Base-by-base conservation (phyloP, 2,113 vertebrate genomes). In the Galemys pyrenaicus region DNA sequence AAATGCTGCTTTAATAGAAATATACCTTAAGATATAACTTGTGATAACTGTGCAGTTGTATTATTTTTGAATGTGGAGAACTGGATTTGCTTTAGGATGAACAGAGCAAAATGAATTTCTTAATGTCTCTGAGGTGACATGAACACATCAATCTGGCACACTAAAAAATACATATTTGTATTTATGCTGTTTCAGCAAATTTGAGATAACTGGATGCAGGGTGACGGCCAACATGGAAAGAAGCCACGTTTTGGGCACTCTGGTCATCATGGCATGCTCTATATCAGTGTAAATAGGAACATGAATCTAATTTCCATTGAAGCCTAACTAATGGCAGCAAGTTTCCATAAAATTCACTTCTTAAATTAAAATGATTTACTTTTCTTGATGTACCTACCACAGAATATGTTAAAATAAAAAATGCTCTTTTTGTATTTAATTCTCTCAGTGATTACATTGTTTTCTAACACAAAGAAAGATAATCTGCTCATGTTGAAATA, bases 371-470 rank as follows among this genome's bases (percentile, higher is more conserved):
- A 74, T 77, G 46, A 94, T 92, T 73, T 90, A 7, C 2, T 92
- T 87, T 90, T 37, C 30, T 92, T 41, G 9, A 73, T 87, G 39
- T 62, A 35, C 20, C 13, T 22, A 56, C 54, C 20, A 85, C 20
- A 92, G 65, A 88, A 73, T 28, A 78, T 78, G 92, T 95, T 81
- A 70, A 71, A 88, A 95, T 87, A 54, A 19, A 56, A 94, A 85
- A 68, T 94, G 8, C 85, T 82, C 26, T 46, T 89, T 88, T 68
- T 82, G 24, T 49, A 41, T 15, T 87, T 62, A 80, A 1, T 35
- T 95, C 9, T 54, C n/a, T 81, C 19, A 80, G 32, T 28, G 37
- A 79, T 82, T 82, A 7, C 6, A 82, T 94, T 91, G n/a, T 95
- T 92, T 82, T 62, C 60, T 56, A 95, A 46, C 44, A 94, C 54